A percentile compares a stretch with the other conserved stretches of the same genome.
Conservation (phyloP, 2,113 vertebrate genomes). For the Malurus melanocephalus region DNA sequence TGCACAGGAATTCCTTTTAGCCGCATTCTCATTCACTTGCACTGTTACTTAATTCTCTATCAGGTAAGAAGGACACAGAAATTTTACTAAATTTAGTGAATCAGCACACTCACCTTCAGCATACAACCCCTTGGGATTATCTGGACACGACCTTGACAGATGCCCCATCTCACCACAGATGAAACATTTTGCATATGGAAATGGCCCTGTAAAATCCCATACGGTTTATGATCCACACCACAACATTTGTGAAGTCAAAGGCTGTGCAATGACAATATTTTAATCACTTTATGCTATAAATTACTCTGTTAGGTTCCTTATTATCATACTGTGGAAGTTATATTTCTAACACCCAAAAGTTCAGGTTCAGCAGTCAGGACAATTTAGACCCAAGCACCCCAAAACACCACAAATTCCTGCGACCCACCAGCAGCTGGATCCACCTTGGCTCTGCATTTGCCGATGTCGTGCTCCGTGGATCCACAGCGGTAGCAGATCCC, state of each 20-base stretch:
- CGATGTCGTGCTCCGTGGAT: constrained; percentile 92
- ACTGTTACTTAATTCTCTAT: not conserved
- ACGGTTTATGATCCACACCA: not conserved
- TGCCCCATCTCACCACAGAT: constrained; percentile 93
- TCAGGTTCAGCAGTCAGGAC: not conserved
- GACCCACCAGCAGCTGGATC: constrained; percentile 87
- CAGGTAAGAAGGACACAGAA: not conserved
- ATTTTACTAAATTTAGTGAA: not conserved
- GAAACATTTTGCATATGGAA: constrained; percentile 95
- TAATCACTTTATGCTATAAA: not conserved
- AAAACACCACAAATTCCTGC: not conserved
- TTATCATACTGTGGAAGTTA: no score
- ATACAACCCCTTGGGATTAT: constrained; percentile 94
- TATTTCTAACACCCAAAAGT: not conserved
- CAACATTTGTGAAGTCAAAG: not conserved
- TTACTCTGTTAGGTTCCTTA: no score
- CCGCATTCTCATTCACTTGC: not conserved
- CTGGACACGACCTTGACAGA: constrained; percentile 87
- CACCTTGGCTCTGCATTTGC: constrained; percentile 85
- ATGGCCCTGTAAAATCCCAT: constrained; percentile 79
- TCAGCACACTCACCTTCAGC: constrained; percentile 81
- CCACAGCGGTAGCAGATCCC: constrained; percentile 95
- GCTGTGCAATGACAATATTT: not conserved
- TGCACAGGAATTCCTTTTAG: not conserved
- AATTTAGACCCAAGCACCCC: not conserved